Conservation (phyloP, 2,113 vertebrate species). For the Phylloscopus trochiloides region DNA sequence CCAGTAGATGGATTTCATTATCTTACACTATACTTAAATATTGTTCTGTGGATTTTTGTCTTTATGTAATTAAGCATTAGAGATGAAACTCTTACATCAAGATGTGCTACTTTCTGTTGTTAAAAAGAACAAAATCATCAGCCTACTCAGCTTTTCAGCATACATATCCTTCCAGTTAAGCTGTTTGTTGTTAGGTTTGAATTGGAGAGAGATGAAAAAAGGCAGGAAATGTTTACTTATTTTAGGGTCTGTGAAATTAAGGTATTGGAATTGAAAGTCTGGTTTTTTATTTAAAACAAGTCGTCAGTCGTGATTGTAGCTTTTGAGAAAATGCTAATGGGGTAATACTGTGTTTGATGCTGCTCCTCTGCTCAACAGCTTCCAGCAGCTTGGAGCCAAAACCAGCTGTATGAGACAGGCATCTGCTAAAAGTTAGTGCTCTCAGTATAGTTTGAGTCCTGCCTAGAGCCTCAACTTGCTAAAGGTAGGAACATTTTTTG, state of each 20-base stretch:
- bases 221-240: background rate
- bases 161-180: background rate
- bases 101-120: background rate
- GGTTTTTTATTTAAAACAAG: background rate
- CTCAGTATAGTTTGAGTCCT: slow-evolving; percentile 33
- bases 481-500: slow-evolving; percentile 57
- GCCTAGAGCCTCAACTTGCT: background rate
- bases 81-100: background rate
- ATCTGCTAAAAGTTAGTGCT: slow-evolving; percentile 31
- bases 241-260: background rate
- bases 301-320: background rate
- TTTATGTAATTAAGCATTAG: background rate
- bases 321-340: slow-evolving; percentile 1
- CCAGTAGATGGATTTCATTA: background rate
- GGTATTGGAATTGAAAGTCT: background rate
- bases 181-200: background rate
- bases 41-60: background rate
- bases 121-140: background rate
- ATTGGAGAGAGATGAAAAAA: background rate
- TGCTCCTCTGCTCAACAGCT: slow-evolving; percentile 17
- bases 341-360: background rate
- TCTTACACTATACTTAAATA: background rate
- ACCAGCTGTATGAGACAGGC: background rate
- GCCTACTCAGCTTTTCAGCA: background rate
- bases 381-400: slow-evolving; percentile 36